Evolutionary conservation across 2,797 vertebrate species (phyloP).

Genomic region (Centroberyx gerrardi): DNA sequence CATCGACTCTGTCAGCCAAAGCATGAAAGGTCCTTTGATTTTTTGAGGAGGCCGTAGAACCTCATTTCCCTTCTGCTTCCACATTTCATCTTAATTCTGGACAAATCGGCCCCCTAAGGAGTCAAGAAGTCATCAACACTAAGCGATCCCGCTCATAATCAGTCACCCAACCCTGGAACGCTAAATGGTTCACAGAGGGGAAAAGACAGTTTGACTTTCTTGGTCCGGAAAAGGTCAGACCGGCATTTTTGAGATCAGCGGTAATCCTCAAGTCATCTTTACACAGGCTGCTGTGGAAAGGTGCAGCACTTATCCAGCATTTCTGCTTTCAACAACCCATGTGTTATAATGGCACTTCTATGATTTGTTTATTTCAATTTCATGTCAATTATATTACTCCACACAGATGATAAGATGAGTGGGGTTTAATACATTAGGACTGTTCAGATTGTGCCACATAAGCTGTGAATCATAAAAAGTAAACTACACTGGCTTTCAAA

Average conservation of each 20-base stretch:
- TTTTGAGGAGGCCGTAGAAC: background rate
- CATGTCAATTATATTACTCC: too few species aligned
- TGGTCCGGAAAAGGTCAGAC: background rate
- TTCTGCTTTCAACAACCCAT: too few species aligned
- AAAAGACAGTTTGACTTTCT: background rate
- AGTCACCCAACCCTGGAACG: constrained; percentile 17
- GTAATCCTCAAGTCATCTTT: too few species aligned
- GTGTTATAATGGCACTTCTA: too few species aligned
- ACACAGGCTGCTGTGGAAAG: too few species aligned
- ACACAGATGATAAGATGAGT: too few species aligned
- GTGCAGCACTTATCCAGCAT: too few species aligned
- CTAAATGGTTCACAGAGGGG: background rate
- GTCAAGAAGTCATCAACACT: constrained; percentile 37
- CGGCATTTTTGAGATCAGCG: background rate
- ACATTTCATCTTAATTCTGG: constrained; percentile 13
- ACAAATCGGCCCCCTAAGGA: constrained; percentile 33
- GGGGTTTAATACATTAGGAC: too few species aligned
- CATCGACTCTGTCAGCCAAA: constrained; percentile 34
- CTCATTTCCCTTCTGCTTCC: constrained; percentile 1
- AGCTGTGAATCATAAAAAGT: too few species aligned
- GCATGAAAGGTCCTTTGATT: constrained; percentile 27
- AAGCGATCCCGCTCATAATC: constrained; percentile 39
- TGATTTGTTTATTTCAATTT: too few species aligned
- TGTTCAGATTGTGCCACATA: too few species aligned
- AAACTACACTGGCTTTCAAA: too few species aligned